Conservation (phyloP, 2,888 invertebrate genomes). For the Pyrocoelia pectoralis region DNA sequence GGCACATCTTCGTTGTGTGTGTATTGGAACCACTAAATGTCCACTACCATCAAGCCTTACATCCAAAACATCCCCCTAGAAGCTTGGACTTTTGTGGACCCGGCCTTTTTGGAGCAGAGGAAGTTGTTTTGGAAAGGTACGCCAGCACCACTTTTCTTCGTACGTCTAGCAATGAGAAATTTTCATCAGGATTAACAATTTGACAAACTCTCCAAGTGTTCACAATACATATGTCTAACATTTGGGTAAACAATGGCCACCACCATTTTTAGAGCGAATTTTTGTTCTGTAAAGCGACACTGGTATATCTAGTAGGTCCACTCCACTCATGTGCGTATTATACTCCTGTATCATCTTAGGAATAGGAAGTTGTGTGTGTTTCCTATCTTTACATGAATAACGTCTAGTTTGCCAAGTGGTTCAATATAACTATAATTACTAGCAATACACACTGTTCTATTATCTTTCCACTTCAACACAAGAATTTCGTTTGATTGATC, state of each 20-base stretch:
- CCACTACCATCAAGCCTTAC: too few species aligned
- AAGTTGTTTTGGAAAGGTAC: constrained; percentile 6
- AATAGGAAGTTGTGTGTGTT: too few species aligned
- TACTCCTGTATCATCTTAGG: neutral
- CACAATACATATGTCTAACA: neutral
- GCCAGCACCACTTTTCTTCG: constrained; percentile 4
- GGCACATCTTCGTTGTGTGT: too few species aligned
- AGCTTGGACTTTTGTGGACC: constrained; percentile 14
- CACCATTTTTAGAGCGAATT: constrained; percentile 25
- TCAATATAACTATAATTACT: constrained; percentile 22
- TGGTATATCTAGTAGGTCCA: constrained; percentile 31
- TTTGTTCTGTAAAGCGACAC: constrained; percentile 23
- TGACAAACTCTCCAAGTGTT: constrained; percentile 16
- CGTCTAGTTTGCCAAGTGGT: constrained; percentile 21
- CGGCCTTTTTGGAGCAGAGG: constrained; percentile 14
- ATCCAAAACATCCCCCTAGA: neutral
- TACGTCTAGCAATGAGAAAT: constrained; percentile 5
- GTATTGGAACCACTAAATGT: too few species aligned
- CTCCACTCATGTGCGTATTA: constrained; percentile 23
- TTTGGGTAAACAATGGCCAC: constrained; percentile 24
- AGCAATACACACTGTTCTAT: constrained; percentile 18
- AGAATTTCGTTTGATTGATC: constrained; percentile 22
- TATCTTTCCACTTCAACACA: constrained; percentile 26
- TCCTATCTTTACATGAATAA: constrained; percentile 5
- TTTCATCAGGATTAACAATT: constrained; percentile 11